These are phyloP conservation scores for Cepaea nemoralis DNA, from an alignment of 1,140 invertebrate species.

Conservation along the genomic window DNA sequence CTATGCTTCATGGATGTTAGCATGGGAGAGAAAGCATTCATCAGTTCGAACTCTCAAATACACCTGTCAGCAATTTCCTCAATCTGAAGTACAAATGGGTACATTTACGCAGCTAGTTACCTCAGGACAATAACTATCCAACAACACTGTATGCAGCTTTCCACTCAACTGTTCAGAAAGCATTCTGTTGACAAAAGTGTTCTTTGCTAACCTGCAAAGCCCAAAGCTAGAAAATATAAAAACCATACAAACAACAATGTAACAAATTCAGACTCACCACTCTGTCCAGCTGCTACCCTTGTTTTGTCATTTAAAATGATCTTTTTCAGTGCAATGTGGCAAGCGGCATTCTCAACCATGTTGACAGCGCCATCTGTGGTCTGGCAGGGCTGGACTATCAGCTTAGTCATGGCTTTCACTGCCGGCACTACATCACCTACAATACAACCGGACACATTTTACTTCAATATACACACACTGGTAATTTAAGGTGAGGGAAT, in stretches of 20 bases:
- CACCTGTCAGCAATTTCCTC: too few relatives aligned
- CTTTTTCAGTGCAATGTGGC: constrained; percentile 86
- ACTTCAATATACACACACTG: too few relatives aligned
- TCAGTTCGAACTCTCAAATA: too few relatives aligned
- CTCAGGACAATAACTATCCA: too few relatives aligned
- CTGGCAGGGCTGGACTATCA: constrained; percentile 65
- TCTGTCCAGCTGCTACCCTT: constrained; percentile 60
- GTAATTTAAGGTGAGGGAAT: too few relatives aligned
- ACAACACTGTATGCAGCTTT: too few relatives aligned
- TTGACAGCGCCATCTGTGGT: constrained; percentile 70
- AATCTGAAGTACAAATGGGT: too few relatives aligned
- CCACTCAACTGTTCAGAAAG: too few relatives aligned
- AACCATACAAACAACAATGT: background rate
- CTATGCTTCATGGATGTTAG: too few relatives aligned
- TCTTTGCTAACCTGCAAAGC: background rate
- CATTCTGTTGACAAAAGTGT: background rate
- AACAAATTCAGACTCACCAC: constrained; percentile 47
- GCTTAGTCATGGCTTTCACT: constrained; percentile 64
- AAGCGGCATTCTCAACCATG: constrained; percentile 83
- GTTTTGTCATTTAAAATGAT: constrained; percentile 79
- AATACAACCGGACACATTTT: too few relatives aligned
- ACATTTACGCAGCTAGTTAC: too few relatives aligned
- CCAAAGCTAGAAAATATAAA: background rate
- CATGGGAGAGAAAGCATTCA: too few relatives aligned
- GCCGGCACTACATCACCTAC: constrained; percentile 65